These are phyloP conservation scores for Capreolus pygargus DNA, from an alignment of 2,113 vertebrate genomes.

Conservation along the genomic window DNA sequence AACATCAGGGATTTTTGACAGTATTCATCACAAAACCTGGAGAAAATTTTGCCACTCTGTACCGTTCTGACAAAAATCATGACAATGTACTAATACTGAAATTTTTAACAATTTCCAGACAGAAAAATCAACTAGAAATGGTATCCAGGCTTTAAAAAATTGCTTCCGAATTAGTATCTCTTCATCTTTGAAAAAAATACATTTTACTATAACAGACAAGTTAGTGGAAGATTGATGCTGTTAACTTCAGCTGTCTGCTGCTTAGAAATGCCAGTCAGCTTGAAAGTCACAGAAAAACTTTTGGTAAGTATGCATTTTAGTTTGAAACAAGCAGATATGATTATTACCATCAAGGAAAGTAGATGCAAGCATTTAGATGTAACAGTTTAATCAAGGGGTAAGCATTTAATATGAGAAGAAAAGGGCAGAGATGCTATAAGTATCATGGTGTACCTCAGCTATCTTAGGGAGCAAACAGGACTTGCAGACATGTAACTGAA, in stretches of 20 bases:
- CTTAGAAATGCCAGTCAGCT: background rate
- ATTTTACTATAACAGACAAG: background rate
- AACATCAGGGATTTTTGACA: background rate
- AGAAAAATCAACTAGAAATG: conserved; percentile 1
- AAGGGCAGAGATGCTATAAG: background rate
- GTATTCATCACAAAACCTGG: background rate
- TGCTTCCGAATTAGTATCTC: background rate
- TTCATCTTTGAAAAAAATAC: background rate
- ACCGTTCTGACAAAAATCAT: background rate
- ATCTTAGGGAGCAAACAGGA: background rate
- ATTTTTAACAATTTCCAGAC: background rate
- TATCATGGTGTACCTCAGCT: background rate
- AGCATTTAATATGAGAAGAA: background rate
- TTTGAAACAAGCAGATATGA: background rate
- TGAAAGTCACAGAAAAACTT: background rate
- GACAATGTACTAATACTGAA: background rate
- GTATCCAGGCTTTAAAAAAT: background rate
- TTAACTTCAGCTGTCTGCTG: background rate
- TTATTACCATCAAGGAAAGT: background rate
- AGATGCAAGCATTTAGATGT: background rate
- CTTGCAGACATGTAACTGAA: background rate
- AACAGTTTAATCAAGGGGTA: background rate
- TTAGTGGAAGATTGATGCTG: background rate
- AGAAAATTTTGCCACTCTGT: background rate
- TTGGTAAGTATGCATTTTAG: background rate